Evolutionary conservation across 2,113 vertebrate species (phyloP).

Genomic region (Brachyhypopomus occidentalis): DNA sequence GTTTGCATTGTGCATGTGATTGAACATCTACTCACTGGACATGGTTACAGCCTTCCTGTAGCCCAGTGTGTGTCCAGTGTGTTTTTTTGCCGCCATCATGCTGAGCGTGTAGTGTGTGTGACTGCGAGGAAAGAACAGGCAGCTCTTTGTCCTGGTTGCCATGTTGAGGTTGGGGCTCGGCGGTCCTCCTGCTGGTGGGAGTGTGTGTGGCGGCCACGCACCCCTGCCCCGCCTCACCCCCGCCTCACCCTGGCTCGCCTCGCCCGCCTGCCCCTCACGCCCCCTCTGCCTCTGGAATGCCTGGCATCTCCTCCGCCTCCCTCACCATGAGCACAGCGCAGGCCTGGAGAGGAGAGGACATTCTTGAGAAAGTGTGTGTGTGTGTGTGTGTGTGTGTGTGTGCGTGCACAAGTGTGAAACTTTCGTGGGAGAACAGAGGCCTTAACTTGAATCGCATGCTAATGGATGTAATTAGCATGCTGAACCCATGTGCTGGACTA

Average conservation of each 20-base stretch:
- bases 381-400: neutral
- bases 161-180: conserved; percentile 42
- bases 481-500: neutral
- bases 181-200: conserved; percentile 57
- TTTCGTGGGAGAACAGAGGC: too few species aligned
- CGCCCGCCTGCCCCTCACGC: conserved; percentile 59
- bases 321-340: conserved; percentile 44
- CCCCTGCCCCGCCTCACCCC: conserved; percentile 56
- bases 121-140: neutral
- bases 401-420: too few species aligned
- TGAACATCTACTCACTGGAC: too few species aligned
- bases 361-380: neutral
- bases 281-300: conserved; percentile 75
- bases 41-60: too few species aligned
- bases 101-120: neutral
- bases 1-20: neutral
- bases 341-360: neutral
- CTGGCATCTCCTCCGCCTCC: conserved; percentile 78
- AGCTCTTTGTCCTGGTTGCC: neutral
- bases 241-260: too few species aligned
- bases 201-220: conserved; percentile 58
- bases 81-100: neutral
- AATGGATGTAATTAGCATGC: neutral
- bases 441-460: too few species aligned
- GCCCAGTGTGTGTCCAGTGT: too few species aligned